Percentiles rank a stretch among this genome's conserved stretches.
phyloP scores from a whole-genome alignment of 2,113 vertebrate genomes.

The Sceloporus undulatus region DNA sequence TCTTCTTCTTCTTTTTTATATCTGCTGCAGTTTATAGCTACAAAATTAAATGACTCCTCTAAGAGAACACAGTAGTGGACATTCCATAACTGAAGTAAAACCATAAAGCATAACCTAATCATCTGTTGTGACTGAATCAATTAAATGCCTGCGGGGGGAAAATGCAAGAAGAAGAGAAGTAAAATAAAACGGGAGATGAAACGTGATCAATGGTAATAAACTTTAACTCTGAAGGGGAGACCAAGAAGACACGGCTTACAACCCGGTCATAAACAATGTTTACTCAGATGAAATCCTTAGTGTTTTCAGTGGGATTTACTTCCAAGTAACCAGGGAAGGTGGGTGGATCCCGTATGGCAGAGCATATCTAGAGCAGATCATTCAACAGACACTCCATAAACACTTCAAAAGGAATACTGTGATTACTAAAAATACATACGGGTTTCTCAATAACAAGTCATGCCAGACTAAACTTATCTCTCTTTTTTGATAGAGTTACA shows the following conservation, averaged over 20 bases:
- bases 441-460: no score
- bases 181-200: slow-evolving; percentile 25
- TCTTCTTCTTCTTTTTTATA: neutral
- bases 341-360: no score
- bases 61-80: slow-evolving; percentile 37
- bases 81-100: slow-evolving; percentile 42
- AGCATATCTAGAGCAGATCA: no score
- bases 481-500: no score
- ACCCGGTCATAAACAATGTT: no score
- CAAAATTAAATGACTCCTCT: slow-evolving; percentile 53
- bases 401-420: no score
- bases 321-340: neutral
- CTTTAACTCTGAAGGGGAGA: slow-evolving; percentile 42
- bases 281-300: neutral
- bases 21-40: slow-evolving; percentile 4
- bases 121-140: slow-evolving; percentile 46
- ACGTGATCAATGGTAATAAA: slow-evolving; percentile 42
- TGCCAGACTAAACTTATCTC: no score
- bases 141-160: slow-evolving; percentile 45
- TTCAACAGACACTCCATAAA: no score
- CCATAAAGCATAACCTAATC: slow-evolving; percentile 1
- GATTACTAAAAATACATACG: no score
- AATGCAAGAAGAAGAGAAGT: neutral
- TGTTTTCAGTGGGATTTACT: neutral
- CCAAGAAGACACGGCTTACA: neutral